A percentile compares a stretch with the other conserved stretches of the same genome.
Conservation (phyloP, 2,888 invertebrate genomes). For the Plebejus melissa region DNA sequence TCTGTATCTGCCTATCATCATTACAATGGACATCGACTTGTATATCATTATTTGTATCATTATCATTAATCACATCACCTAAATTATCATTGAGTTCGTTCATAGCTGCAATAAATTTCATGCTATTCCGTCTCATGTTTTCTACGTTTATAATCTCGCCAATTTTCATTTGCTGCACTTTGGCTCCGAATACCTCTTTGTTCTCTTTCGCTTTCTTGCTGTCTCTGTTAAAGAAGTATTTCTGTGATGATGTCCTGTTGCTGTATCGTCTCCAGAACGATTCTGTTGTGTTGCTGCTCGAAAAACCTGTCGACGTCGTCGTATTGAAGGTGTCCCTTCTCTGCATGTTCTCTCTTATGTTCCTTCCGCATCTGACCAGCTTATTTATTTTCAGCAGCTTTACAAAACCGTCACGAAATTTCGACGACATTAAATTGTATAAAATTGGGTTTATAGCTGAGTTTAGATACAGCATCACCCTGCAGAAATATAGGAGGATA, state of each 20-base stretch:
- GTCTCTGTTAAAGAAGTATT: constrained; percentile 57
- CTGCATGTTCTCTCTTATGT: constrained; percentile 75
- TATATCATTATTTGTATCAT: constrained; percentile 44
- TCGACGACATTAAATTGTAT: constrained; percentile 95
- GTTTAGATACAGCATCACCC: constrained; percentile 93
- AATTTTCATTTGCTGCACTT: constrained; percentile 59
- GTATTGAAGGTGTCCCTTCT: constrained; percentile 83
- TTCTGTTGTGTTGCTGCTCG: constrained; percentile 78
- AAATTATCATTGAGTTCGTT: constrained; percentile 54
- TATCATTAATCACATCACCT: constrained; percentile 39
- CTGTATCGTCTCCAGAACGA: constrained; percentile 82
- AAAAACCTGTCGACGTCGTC: constrained; percentile 81
- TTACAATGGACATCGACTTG: constrained; percentile 52
- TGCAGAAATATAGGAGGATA: constrained; percentile 89
- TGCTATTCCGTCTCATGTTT: constrained; percentile 71
- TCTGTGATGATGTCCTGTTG: constrained; percentile 69
- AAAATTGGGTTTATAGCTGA: constrained; percentile 95
- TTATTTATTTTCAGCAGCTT: constrained; percentile 79
- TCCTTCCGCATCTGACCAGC: constrained; percentile 64
- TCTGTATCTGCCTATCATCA: constrained; percentile 74
- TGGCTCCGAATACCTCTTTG: constrained; percentile 44
- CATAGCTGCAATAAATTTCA: constrained; percentile 67
- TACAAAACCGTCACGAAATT: constrained; percentile 90
- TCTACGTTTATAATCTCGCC: constrained; percentile 69
- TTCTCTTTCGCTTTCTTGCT: constrained; percentile 60